Conservation (phyloP, 2,888 invertebrate genomes). For the Cerastoderma edule region DNA sequence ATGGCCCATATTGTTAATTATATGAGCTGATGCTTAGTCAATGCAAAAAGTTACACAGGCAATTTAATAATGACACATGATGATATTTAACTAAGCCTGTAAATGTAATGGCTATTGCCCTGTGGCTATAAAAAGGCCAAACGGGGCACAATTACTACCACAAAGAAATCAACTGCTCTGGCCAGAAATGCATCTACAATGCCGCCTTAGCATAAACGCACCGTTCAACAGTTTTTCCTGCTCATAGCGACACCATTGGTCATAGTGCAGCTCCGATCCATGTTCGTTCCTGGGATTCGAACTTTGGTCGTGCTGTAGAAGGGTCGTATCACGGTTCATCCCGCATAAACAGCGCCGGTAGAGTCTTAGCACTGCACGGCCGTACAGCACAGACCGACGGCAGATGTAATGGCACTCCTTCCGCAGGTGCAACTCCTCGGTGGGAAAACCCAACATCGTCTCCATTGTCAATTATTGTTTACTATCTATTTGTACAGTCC, state of each 20-base stretch:
- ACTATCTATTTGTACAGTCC: too few relatives aligned
- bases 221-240: constrained; percentile 35
- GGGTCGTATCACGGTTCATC: constrained; percentile 32
- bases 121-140: too few relatives aligned
- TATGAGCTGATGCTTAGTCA: too few relatives aligned
- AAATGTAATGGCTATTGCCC: too few relatives aligned
- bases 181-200: constrained; percentile 41
- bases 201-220: constrained; percentile 22
- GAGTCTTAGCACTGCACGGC: constrained; percentile 35
- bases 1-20: too few relatives aligned
- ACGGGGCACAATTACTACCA: too few relatives aligned
- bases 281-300: constrained; percentile 35
- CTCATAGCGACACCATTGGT: constrained; percentile 27
- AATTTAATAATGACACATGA: too few relatives aligned
- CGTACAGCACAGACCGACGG: constrained; percentile 42
- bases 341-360: constrained; percentile 49
- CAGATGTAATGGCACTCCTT: constrained; percentile 47
- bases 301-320: constrained; percentile 28
- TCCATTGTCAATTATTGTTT: too few relatives aligned
- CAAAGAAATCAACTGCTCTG: too few relatives aligned
- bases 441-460: constrained; percentile 15
- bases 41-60: too few relatives aligned
- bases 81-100: too few relatives aligned
- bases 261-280: constrained; percentile 43
- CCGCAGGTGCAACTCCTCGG: constrained; percentile 34